A percentile compares a stretch with the other conserved stretches of the same genome.
phyloP scores from a whole-genome alignment of 2,113 vertebrate species.

The Cyphomyrus plagiostoma region DNA sequence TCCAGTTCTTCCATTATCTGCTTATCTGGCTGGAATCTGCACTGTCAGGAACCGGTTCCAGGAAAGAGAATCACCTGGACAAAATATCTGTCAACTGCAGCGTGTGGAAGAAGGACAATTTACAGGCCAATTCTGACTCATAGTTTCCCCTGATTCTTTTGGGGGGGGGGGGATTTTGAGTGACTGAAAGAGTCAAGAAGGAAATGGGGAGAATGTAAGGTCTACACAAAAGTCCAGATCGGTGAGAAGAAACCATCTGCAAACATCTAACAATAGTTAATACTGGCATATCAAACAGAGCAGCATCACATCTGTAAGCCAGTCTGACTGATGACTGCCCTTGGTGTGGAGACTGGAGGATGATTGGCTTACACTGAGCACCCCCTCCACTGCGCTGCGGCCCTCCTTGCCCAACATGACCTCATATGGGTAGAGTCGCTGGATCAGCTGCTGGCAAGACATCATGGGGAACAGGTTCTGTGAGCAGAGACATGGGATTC shows the following conservation, averaged over 20 bases:
- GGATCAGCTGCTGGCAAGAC: conserved; percentile 70
- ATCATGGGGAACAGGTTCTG: conserved; percentile 83
- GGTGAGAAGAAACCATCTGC: not conserved
- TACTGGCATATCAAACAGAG: not conserved
- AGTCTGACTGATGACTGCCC: not conserved
- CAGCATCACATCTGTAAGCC: not conserved
- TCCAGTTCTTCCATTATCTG: not conserved
- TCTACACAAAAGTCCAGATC: not conserved
- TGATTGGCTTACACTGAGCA: conserved; percentile 70
- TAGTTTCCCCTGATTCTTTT: not conserved
- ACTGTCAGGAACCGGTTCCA: not conserved
- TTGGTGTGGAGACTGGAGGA: not conserved
- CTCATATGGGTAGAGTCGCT: conserved; percentile 81
- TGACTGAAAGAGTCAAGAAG: not conserved
- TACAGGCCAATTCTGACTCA: not conserved
- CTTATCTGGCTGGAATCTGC: not conserved
- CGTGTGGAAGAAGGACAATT: not conserved
- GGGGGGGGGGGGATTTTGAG: not conserved
- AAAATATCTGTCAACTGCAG: not conserved
- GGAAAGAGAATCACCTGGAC: not conserved
- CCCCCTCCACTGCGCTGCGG: conserved; percentile 73
- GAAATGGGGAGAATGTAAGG: not conserved
- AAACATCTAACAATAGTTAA: not conserved
- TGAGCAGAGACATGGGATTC: conserved; percentile 30
- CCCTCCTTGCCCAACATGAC: conserved; percentile 83